A percentile compares a stretch with the other conserved stretches of the same genome.
Evolutionary conservation across 2,888 invertebrate genomes (phyloP).

Genomic region (Furcula furcula): DNA sequence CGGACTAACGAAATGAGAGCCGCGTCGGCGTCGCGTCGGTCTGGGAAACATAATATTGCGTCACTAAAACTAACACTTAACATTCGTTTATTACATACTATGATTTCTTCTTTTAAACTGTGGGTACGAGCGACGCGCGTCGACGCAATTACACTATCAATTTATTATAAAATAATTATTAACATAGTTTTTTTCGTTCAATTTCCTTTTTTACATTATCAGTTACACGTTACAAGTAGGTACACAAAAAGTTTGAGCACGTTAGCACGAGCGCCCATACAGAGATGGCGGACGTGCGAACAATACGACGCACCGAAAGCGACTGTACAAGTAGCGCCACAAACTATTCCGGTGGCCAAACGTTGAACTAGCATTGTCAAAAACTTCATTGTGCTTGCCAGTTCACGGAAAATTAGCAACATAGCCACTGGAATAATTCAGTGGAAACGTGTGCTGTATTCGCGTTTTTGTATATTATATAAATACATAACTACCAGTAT

Average conservation of each 20-base stretch:
- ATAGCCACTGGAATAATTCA: no score
- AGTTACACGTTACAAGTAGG: neutral
- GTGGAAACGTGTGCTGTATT: no score
- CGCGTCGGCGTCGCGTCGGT: slow-evolving; percentile 22
- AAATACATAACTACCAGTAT: no score
- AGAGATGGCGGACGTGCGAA: neutral
- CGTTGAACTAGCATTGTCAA: neutral
- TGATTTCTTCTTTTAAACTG: slow-evolving; percentile 9
- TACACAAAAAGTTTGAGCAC: slow-evolving; percentile 2
- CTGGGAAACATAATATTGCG: slow-evolving; percentile 28
- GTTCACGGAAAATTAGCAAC: no score
- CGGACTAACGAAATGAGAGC: slow-evolving; percentile 46
- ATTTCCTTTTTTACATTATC: slow-evolving; percentile 29
- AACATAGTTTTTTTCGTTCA: slow-evolving; percentile 37
- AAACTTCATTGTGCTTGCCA: no score
- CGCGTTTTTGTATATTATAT: no score
- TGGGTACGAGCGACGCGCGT: slow-evolving; percentile 10
- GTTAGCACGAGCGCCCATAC: neutral
- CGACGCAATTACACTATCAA: slow-evolving; percentile 37
- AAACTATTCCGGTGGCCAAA: neutral
- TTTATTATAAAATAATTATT: slow-evolving; percentile 55
- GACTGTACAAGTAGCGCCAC: neutral
- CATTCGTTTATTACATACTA: slow-evolving; percentile 2
- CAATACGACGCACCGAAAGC: neutral
- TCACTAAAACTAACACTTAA: slow-evolving; percentile 21